A percentile compares a stretch with the other conserved stretches of the same genome.
phyloP scores from a whole-genome alignment of 1,140 invertebrate genomes.

The Drosophila kanapiae region DNA sequence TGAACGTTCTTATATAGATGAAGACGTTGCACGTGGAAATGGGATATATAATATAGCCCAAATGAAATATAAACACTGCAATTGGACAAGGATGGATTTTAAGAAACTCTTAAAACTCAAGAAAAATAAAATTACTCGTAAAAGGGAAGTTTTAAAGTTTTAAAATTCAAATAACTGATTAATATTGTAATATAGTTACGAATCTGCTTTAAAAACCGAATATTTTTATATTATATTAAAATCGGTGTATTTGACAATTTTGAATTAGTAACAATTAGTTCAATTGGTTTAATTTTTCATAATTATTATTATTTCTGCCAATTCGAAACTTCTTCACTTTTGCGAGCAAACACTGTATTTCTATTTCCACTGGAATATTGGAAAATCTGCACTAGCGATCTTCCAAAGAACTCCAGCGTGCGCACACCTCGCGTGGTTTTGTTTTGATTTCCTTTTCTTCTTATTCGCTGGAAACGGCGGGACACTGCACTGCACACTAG shows the following conservation, averaged over 20 bases:
- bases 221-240: neutral
- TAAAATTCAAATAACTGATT: neutral
- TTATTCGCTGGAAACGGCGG: neutral
- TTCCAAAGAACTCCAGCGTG: slow-evolving; percentile 5
- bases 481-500: slow-evolving; percentile 2
- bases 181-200: neutral
- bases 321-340: neutral
- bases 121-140: neutral
- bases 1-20: slow-evolving; percentile 22
- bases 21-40: neutral
- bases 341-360: slow-evolving; percentile 9
- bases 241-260: too few species aligned
- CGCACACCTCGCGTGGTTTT: neutral
- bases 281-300: too few species aligned
- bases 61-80: neutral
- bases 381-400: neutral
- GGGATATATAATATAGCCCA: neutral
- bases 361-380: neutral
- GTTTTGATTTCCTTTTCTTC: slow-evolving; percentile 20
- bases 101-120: neutral
- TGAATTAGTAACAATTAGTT: too few species aligned
- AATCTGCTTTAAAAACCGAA: neutral
- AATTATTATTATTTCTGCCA: neutral
- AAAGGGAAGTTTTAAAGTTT: neutral
- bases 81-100: neutral